These are phyloP conservation scores for Pandemis corylana DNA, from an alignment of 2,888 invertebrate genomes.

Conservation along the genomic window DNA sequence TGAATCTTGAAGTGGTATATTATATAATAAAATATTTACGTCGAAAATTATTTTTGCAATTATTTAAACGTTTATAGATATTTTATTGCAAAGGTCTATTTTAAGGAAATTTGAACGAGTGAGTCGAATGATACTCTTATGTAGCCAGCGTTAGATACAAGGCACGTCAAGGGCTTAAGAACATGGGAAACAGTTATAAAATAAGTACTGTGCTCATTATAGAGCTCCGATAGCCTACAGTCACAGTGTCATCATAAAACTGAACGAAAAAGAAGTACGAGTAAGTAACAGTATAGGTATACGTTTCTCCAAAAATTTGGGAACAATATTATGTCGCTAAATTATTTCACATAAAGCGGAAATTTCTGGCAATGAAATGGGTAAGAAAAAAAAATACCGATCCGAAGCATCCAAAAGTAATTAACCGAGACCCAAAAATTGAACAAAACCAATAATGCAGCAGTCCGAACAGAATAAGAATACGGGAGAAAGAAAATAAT, in stretches of 20 bases:
- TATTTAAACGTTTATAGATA: too few relatives aligned
- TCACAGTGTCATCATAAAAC: background rate
- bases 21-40: background rate
- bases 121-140: too few relatives aligned
- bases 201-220: background rate
- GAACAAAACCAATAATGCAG: conserved; percentile 43
- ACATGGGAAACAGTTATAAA: too few relatives aligned
- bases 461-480: conserved; percentile 45
- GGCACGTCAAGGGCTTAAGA: too few relatives aligned
- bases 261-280: background rate
- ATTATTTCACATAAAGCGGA: too few relatives aligned
- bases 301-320: too few relatives aligned
- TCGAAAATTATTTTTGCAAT: background rate
- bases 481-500: conserved; percentile 59
- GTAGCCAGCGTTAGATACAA: too few relatives aligned
- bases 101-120: too few relatives aligned
- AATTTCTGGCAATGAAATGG: background rate
- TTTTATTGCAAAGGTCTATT: too few relatives aligned
- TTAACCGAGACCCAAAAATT: conserved; percentile 36
- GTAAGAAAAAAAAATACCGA: background rate
- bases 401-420: conserved; percentile 31
- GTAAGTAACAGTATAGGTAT: too few relatives aligned
- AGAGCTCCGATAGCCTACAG: background rate
- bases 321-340: too few relatives aligned
- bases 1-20: background rate